Percentiles rank a stretch among this genome's conserved stretches.
Evolutionary conservation across 1,140 invertebrate species (phyloP).

Genomic region (Solenopsis invicta): DNA sequence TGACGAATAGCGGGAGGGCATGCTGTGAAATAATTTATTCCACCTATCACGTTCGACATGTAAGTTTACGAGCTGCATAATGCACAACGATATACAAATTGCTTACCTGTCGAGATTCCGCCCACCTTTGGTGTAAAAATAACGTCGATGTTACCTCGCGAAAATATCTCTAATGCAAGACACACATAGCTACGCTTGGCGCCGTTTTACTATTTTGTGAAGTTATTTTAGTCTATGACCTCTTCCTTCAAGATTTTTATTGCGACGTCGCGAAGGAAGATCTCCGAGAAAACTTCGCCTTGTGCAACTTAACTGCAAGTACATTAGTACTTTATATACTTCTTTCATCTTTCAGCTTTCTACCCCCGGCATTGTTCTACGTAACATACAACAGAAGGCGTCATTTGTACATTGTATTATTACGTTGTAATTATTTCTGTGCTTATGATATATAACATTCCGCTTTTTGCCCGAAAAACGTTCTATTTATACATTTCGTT

Average conservation of each 20-base stretch:
- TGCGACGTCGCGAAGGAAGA: neutral
- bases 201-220: neutral
- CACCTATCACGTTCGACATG: neutral
- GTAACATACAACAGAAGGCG: neutral
- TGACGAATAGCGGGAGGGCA: neutral
- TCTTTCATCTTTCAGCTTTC: constrained; percentile 19
- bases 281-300: constrained; percentile 12
- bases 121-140: neutral
- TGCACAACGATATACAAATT: neutral
- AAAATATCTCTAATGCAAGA: neutral
- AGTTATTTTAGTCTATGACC: constrained; percentile 29
- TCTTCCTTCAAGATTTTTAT: constrained; percentile 33
- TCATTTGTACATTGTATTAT: neutral
- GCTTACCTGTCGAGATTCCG: neutral
- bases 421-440: constrained; percentile 11
- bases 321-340: constrained; percentile 41
- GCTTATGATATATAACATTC: neutral
- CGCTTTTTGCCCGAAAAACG: neutral
- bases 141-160: neutral
- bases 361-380: neutral
- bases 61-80: neutral
- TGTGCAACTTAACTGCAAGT: constrained; percentile 24
- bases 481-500: neutral
- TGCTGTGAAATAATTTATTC: constrained; percentile 10
- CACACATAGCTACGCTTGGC: neutral